These are phyloP conservation scores for Esox niger DNA, from an alignment of 2,113 vertebrate species.

Conservation along the genomic window DNA sequence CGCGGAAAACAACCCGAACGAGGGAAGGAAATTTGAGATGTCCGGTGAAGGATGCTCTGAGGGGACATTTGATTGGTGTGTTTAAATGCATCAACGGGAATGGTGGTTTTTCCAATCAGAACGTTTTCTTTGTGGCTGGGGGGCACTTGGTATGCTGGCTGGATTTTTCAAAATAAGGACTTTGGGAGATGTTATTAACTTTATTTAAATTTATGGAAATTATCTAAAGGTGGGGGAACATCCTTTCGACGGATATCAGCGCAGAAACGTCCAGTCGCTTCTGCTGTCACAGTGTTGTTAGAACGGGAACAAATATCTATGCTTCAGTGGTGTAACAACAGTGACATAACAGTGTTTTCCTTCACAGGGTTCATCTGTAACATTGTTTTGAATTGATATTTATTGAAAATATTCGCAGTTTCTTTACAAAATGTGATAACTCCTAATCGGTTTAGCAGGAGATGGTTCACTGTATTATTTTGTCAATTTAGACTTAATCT, in stretches of 20 bases:
- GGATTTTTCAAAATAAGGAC: slow-evolving; percentile 11
- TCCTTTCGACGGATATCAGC: not conserved
- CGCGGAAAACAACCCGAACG: not conserved
- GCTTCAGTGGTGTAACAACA: not conserved
- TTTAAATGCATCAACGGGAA: slow-evolving; percentile 1
- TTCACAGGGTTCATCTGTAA: slow-evolving; percentile 26
- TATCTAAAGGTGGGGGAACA: not conserved
- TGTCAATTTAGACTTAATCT: not conserved
- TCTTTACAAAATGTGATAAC: not conserved
- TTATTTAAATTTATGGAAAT: not conserved
- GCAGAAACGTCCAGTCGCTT: not conserved
- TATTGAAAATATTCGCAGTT: not conserved
- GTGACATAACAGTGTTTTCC: slow-evolving; percentile 3
- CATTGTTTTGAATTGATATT: slow-evolving; percentile 25
- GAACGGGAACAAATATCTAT: not conserved
- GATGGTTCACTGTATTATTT: not conserved
- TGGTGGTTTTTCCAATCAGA: slow-evolving; percentile 2
- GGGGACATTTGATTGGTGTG: slow-evolving; percentile 1
- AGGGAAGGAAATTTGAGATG: slow-evolving; percentile 9
- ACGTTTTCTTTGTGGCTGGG: not conserved
- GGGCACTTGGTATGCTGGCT: too few relatives aligned
- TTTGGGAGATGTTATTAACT: slow-evolving; percentile 8
- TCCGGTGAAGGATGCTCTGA: slow-evolving; percentile 4
- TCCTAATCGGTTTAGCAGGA: not conserved
- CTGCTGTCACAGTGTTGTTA: not conserved